Base-by-base conservation (phyloP, 2,888 invertebrate species). In the Thymelicus sylvestris region DNA sequence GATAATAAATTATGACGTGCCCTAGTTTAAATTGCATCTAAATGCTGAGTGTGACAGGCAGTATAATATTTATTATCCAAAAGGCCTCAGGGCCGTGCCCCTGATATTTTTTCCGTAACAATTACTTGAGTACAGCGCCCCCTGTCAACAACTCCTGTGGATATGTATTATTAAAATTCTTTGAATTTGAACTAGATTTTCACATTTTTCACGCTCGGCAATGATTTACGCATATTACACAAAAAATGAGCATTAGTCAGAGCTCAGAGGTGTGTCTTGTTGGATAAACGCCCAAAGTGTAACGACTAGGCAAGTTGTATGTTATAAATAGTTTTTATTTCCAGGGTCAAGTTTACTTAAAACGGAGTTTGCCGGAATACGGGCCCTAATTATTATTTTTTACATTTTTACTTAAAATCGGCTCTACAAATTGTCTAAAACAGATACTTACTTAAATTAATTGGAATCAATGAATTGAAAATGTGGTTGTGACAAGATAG, bases 231-330 rank as follows among this genome's bases (percentile, higher is more conserved):
- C 13, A 38, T 12, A 38, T 57, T 57, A 5, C 44, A 66, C 44
- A 66, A 57, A 67, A 62, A 68, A 47, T 61, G 52, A 41, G n/a
- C 52, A 19, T 55, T 61, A 68, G 60, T 62, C 55, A 62, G 62
- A 68, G 62, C 50, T 62, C 55, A 62, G 62, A 68, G 62, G 67
- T 68, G 67, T 68, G 67, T 62, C 44, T 62, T 66, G 47, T 66
- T 62, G 62, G 67, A 68, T 62, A 68, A 62, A 62, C 55, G 67
- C 67, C 67, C 67, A 62, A 67, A 55, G 38, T 62, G 8, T 68
- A 62, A 62, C 41, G 39, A 19, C 13, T 41, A 61, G 8, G 15
- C n/a, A 59, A n/a, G n/a, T 59, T 39, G 59, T 39, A 59, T 39
- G n/a, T n/a, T 62, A 55, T 52, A 52, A 44, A 62, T 62, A 55